Evolutionary conservation across 2,113 vertebrate genomes (phyloP).

Genomic region (Sciurus niger): DNA sequence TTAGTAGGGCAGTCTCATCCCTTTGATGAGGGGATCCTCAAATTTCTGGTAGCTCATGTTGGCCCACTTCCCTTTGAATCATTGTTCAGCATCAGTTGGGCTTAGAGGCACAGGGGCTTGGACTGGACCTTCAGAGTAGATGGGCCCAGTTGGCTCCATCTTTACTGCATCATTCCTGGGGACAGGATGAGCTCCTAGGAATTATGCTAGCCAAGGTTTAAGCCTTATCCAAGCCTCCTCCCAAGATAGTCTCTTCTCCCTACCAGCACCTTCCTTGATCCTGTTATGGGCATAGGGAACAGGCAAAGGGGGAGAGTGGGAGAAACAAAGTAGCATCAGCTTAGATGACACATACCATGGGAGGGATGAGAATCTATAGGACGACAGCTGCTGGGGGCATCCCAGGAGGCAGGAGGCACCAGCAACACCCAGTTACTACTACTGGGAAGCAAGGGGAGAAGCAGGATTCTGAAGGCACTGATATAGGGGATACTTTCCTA

Average conservation of each 20-base stretch:
- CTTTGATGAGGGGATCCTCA: not conserved
- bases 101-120: not conserved
- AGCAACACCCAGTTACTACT: not conserved
- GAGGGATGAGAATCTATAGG: not conserved
- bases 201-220: not conserved
- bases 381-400: not conserved
- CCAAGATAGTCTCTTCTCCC: not conserved
- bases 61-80: not conserved
- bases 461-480: not conserved
- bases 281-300: not conserved
- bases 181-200: not conserved
- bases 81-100: not conserved
- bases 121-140: not conserved
- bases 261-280: slow-evolving; percentile 2
- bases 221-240: slow-evolving; percentile 3
- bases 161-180: not conserved
- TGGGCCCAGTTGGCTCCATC: not conserved
- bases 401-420: not conserved
- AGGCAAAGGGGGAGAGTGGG: not conserved
- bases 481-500: not conserved
- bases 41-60: not conserved
- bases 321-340: not conserved
- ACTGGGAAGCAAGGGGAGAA: not conserved
- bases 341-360: not conserved
- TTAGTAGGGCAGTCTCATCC: not conserved